Percentiles rank a stretch among this genome's conserved stretches.
These are phyloP conservation scores for Anolis sagrei DNA, from an alignment of 2,113 vertebrate genomes.

Conservation along the genomic window DNA sequence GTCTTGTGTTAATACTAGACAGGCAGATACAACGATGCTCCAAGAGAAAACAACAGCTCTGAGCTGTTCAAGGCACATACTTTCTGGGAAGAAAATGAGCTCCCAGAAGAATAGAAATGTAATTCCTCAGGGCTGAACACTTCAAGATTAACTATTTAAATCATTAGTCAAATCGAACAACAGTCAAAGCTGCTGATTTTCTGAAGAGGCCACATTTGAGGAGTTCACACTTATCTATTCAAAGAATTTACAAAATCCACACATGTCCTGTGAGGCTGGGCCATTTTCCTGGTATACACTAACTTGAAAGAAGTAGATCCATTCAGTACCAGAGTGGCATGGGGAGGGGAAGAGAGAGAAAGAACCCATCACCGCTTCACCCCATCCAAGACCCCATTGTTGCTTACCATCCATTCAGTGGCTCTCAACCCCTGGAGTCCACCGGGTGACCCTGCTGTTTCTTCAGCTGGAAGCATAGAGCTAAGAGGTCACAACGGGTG, in stretches of 20 bases:
- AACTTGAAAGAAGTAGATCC: not conserved
- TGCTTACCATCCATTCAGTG: slow-evolving; percentile 27
- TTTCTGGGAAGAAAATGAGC: not conserved
- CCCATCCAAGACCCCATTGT: not conserved
- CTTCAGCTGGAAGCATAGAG: not conserved
- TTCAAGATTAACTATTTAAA: not conserved
- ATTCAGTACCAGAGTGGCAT: not conserved
- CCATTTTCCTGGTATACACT: not conserved
- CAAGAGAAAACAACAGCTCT: not conserved
- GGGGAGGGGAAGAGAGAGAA: no score
- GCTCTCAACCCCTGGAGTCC: not conserved
- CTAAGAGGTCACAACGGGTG: slow-evolving; percentile 16
- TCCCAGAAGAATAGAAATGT: not conserved
- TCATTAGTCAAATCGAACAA: not conserved
- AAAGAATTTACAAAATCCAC: not conserved
- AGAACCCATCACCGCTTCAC: no score
- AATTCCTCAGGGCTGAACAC: not conserved
- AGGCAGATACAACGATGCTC: not conserved
- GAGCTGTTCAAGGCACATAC: not conserved
- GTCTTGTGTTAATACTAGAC: not conserved
- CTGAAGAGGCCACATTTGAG: not conserved
- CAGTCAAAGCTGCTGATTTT: not conserved
- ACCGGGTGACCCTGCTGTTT: not conserved
- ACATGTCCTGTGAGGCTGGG: not conserved
- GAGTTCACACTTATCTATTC: not conserved